Base-by-base conservation (phyloP, 2,113 vertebrate genomes). In the Ceyx melanurus region DNA sequence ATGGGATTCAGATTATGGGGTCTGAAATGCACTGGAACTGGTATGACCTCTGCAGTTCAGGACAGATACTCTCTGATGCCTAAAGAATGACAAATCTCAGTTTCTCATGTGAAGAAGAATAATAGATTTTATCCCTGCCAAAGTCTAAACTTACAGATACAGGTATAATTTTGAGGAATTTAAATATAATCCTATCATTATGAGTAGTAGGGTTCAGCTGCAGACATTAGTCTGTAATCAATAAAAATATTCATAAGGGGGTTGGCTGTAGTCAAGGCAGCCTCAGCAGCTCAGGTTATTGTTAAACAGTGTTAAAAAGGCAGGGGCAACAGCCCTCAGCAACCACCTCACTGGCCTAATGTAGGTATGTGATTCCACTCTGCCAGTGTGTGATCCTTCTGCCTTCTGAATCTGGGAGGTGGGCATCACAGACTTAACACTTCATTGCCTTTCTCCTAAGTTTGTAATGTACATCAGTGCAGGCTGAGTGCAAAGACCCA, bases 381-480 rank as follows among this genome's bases (percentile, higher is more conserved):
- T 84, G 43, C 18, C 26, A 3, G 1, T 4, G 14, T 13, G 23
- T 29, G 42, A 51, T 20, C 10, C 3, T 45, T 51, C 19, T 53
- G 68, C 57, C 61, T 37, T 37, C 37, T 37, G 37, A 37, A 37
- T 37, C 37, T 37, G 37, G 37, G 37, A 37, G 37, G 37, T 37
- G 37, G 37, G 37, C 37, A 37, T 11, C 37, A 37, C 10, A 37
- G 37, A 37, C 37, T 26, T 51, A 51, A 51, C 25, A 6, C 50
- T 51, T 26, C 25, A 13, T 26, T 48, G 56, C 37, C 51, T 51
- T 62, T 67, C 62, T 65, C 23, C 53, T 56, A 50, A 42, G 45
- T 23, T 57, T 0, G 0, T 21, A n/a, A 66, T 0, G 21, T 20
- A 29, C 9, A 43, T 3, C 66, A 57, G 2, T 2, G 43, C 33